Evolutionary conservation across 1,140 invertebrate genomes (phyloP).

Genomic region (Neodiprion virginianus): DNA sequence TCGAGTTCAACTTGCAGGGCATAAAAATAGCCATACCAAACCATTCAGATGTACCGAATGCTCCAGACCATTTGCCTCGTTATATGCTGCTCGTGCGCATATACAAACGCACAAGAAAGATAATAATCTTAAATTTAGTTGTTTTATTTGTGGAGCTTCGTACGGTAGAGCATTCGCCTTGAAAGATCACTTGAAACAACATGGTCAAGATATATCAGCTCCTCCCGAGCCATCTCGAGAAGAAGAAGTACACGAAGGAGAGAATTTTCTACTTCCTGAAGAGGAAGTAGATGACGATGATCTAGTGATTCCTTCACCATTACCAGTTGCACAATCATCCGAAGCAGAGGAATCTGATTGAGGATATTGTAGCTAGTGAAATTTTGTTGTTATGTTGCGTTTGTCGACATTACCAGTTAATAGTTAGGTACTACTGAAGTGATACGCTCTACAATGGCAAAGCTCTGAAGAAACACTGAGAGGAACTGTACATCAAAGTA

Average conservation of each 20-base stretch:
- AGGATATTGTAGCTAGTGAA: slow-evolving; percentile 32
- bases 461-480: neutral
- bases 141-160: slow-evolving; percentile 74
- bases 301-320: slow-evolving; percentile 41
- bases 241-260: slow-evolving; percentile 51
- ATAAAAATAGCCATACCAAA: slow-evolving; percentile 80
- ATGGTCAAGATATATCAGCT: slow-evolving; percentile 55
- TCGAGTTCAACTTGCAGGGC: slow-evolving; percentile 74
- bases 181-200: slow-evolving; percentile 72
- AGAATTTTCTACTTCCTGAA: slow-evolving; percentile 44
- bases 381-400: slow-evolving; percentile 16
- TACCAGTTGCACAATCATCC: slow-evolving; percentile 38
- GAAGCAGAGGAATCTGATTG: slow-evolving; percentile 42
- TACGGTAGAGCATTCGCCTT: slow-evolving; percentile 76
- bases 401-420: neutral
- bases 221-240: slow-evolving; percentile 51
- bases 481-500: too few relatives aligned
- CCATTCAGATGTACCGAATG: slow-evolving; percentile 77
- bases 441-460: neutral
- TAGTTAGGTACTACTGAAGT: neutral
- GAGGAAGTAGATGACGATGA: slow-evolving; percentile 47
- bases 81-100: slow-evolving; percentile 75
- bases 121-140: slow-evolving; percentile 74
- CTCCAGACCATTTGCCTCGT: slow-evolving; percentile 72
- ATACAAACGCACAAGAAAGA: slow-evolving; percentile 74